Percentiles rank a stretch among this genome's conserved stretches.
Evolutionary conservation across 2,888 invertebrate species (phyloP).

Genomic region (Sceliomorpha sp.): DNA sequence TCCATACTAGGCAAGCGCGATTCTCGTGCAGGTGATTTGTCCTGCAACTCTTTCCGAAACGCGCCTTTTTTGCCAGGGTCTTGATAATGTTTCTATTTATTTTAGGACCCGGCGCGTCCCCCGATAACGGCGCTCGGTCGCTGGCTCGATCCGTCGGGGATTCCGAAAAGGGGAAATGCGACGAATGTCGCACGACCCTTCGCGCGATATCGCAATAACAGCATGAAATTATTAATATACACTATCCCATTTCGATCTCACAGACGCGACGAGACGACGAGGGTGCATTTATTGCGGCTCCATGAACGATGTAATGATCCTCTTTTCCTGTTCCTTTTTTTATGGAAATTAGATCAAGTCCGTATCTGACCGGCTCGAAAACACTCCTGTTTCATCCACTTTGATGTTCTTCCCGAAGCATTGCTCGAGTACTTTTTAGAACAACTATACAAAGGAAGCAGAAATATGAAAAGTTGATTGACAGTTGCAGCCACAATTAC

Average conservation of each 20-base stretch:
- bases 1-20: too few relatives aligned
- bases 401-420: too few relatives aligned
- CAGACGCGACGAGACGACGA: slow-evolving; percentile 37
- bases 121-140: slow-evolving; percentile 36
- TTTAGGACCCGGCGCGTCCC: slow-evolving; percentile 24
- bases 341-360: slow-evolving; percentile 44
- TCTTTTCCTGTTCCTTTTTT: slow-evolving; percentile 30
- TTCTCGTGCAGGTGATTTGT: too few relatives aligned
- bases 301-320: slow-evolving; percentile 44
- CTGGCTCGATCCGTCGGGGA: too few relatives aligned
- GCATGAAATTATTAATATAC: slow-evolving; percentile 59
- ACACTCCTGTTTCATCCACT: too few relatives aligned
- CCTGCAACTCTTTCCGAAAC: too few relatives aligned
- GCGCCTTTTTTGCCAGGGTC: too few relatives aligned
- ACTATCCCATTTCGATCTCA: slow-evolving; percentile 53
- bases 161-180: slow-evolving; percentile 36
- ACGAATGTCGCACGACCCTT: slow-evolving; percentile 46
- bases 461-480: too few relatives aligned
- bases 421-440: too few relatives aligned
- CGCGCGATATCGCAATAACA: slow-evolving; percentile 57
- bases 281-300: slow-evolving; percentile 53
- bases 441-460: too few relatives aligned
- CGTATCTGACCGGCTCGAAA: slow-evolving; percentile 22
- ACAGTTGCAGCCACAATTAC: too few relatives aligned
- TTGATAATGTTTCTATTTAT: slow-evolving; percentile 38